These are phyloP conservation scores for Pogonomyrmex barbatus DNA, from an alignment of 1,140 invertebrate genomes.

Conservation along the genomic window DNA sequence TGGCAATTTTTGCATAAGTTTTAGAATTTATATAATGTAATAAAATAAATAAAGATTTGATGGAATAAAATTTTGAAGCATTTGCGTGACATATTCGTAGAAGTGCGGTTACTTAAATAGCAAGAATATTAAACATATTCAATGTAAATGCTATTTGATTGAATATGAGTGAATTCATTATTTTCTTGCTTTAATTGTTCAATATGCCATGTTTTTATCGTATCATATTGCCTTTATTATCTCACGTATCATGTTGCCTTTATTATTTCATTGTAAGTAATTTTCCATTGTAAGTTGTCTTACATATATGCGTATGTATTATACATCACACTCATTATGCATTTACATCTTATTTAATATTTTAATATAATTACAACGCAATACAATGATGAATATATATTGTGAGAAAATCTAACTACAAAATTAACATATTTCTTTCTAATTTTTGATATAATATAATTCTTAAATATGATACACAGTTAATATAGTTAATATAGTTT, in stretches of 20 bases:
- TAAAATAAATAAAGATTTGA: slow-evolving; percentile 14
- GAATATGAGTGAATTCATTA: background rate
- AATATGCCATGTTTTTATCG: background rate
- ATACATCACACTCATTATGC: no score
- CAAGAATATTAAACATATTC: slow-evolving; percentile 61
- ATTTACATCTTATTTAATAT: background rate
- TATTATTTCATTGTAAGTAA: background rate
- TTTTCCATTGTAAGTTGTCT: background rate
- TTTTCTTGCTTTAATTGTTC: background rate
- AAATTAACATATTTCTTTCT: no score
- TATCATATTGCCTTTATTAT: background rate
- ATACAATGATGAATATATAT: background rate
- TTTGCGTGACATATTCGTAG: background rate
- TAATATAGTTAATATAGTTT: no score
- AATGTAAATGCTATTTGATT: background rate
- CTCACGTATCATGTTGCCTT: background rate
- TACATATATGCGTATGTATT: background rate
- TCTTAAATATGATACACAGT: no score
- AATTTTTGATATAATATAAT: no score
- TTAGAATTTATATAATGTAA: background rate
- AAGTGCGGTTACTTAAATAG: slow-evolving; percentile 42
- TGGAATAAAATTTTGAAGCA: slow-evolving; percentile 38
- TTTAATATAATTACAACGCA: background rate
- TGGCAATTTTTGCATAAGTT: background rate
- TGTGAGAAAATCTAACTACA: no score